Base-by-base conservation (phyloP, 35 echinoderm and acorn worm species). In the Apostichopus parvimensis region DNA sequence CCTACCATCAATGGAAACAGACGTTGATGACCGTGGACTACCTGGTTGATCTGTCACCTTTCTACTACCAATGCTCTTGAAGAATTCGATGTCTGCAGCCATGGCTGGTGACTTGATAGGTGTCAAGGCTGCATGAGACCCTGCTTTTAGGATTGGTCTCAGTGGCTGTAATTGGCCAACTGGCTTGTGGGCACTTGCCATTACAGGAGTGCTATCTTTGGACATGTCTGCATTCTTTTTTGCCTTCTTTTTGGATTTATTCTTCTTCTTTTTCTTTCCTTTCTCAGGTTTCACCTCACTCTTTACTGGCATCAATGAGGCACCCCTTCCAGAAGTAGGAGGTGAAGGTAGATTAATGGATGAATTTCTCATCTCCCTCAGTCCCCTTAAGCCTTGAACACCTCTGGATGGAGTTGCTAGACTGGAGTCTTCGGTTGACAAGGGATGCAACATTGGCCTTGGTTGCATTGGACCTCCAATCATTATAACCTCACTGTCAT, bases 191-290 rank as follows among this genome's bases (percentile, higher is more conserved):
- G 34, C 34, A 45, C 1, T 45, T 45, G 34, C 34, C 34, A 45
- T 45, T 45, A 45, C 58, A 61, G 3, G 7, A 61, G 71, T 18
- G 71, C 15, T n/a, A n/a, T 22, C 71, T 75, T 75, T 6, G 11
- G 57, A 60, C 57, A 60, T 60, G 57, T 60, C 11, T 6, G 7
- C 57, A 60, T 11, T 4, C 0, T 11, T 8, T 61, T 61, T 61
- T 8, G 58, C 15, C 11, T 75, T 75, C 14, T 75, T 75, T 75
- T 75, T 75, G 6, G 15, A 20, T 20, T 75, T 75, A 6, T 75
- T 75, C 71, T 75, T 75, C 71, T 75, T 75, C 71, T 73, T 73
- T 0, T 73, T 75, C 71, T 75, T 75, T n/a, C 71, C 71, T 20
- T 18, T 22, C 71, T 75, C 17, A 75, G 17, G 15, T 22, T 75